phyloP scores from a whole-genome alignment of 2,888 invertebrate species.

The Drosophila eohydei region DNA sequence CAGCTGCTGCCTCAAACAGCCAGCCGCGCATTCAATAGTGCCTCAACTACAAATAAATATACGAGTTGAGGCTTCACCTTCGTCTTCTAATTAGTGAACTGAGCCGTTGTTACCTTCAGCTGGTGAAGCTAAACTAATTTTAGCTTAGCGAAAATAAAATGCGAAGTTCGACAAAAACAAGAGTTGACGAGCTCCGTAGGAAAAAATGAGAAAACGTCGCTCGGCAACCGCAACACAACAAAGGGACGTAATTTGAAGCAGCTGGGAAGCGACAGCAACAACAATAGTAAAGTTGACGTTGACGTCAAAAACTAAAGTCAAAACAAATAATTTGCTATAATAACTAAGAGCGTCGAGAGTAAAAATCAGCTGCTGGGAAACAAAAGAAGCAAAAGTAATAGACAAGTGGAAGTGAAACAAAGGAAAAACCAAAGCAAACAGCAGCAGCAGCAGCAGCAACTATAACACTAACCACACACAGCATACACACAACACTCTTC shows the following conservation, averaged over 20 bases:
- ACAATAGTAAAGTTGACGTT: conserved; percentile 40
- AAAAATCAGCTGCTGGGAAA: conserved; percentile 62
- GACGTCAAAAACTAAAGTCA: conserved; percentile 72
- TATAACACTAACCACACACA: conserved; percentile 7
- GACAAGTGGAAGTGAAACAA: conserved; percentile 73
- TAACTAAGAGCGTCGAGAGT: conserved; percentile 66
- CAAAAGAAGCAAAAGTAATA: conserved; percentile 53
- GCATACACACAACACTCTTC: conserved; percentile 34
- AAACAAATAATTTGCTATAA: conserved; percentile 80
- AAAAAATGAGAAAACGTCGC: conserved; percentile 56
- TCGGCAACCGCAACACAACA: conserved; percentile 61
- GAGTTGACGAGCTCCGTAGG: conserved; percentile 44
- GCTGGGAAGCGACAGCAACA: conserved; percentile 57
- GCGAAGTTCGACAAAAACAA: conserved; percentile 19
- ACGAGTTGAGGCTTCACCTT: conserved; percentile 25
- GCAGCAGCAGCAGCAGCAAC: conserved; percentile 19
- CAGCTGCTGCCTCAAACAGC: conserved; percentile 39
- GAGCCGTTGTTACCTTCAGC: conserved; percentile 55
- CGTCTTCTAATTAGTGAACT: conserved; percentile 66
- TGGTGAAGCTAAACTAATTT: conserved; percentile 58
- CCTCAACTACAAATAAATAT: conserved; percentile 53
- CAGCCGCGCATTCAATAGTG: conserved; percentile 44
- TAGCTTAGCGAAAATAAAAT: conserved; percentile 35
- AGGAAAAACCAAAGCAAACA: conserved; percentile 57
- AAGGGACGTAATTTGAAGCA: conserved; percentile 76